phyloP scores from a whole-genome alignment of 2,113 vertebrate genomes.

The Meriones unguiculatus region DNA sequence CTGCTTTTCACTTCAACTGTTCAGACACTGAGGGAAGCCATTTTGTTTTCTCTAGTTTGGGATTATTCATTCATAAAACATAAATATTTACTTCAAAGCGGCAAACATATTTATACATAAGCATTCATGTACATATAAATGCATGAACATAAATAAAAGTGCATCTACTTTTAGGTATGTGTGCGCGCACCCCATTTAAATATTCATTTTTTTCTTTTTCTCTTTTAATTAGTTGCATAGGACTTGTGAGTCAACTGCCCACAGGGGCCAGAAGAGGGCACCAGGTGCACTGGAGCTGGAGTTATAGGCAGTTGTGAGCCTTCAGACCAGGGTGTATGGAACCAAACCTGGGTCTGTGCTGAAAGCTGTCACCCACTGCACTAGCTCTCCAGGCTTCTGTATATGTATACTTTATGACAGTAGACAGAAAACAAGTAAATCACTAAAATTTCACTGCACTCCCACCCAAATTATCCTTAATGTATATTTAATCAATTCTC shows the following conservation, averaged over 20 bases:
- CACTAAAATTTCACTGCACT: slow-evolving; percentile 44
- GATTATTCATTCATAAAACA: slow-evolving; percentile 62
- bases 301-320: too few species aligned
- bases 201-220: not conserved
- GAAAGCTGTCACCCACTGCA: too few species aligned
- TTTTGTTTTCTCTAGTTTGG: slow-evolving; percentile 65
- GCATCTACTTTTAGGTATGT: not conserved
- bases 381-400: not conserved
- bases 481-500: slow-evolving; percentile 82
- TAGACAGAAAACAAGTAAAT: slow-evolving; percentile 52
- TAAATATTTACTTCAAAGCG: slow-evolving; percentile 61
- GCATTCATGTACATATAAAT: not conserved
- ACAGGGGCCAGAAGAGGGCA: not conserved
- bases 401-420: not conserved
- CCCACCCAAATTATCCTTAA: slow-evolving; percentile 71
- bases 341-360: not conserved
- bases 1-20: not conserved
- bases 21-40: slow-evolving; percentile 44
- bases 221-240: not conserved
- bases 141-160: slow-evolving; percentile 25
- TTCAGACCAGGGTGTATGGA: not conserved
- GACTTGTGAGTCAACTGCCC: too few species aligned
- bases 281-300: not conserved
- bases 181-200: not conserved
- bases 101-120: slow-evolving; percentile 36